Percentiles rank a stretch among this genome's conserved stretches.
Evolutionary conservation across 2,113 vertebrate species (phyloP).

Genomic region (Vulpes ferrilata): DNA sequence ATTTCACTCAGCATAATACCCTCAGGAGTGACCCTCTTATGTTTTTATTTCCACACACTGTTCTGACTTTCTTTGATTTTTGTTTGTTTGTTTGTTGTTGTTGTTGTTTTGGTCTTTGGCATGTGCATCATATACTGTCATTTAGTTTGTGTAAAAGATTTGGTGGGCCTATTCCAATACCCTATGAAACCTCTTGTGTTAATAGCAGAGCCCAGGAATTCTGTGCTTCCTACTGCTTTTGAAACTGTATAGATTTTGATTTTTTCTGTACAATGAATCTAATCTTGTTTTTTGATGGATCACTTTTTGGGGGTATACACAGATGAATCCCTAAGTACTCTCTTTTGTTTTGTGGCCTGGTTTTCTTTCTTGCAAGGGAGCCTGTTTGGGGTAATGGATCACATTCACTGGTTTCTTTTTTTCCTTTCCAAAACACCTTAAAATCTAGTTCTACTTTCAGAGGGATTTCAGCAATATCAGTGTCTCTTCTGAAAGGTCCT

Average conservation of each 20-base stretch:
- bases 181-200: slow-evolving; percentile 49
- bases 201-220: slow-evolving; percentile 55
- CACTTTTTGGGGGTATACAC: background rate
- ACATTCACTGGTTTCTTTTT: slow-evolving; percentile 47
- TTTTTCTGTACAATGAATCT: slow-evolving; percentile 51
- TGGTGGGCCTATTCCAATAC: slow-evolving; percentile 31
- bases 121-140: background rate
- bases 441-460: slow-evolving; percentile 58
- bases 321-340: background rate
- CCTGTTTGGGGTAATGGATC: slow-evolving; percentile 37
- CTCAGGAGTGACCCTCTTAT: background rate
- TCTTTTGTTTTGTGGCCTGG: slow-evolving; percentile 37
- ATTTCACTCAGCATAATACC: too few species aligned
- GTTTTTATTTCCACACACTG: slow-evolving; percentile 43
- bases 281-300: slow-evolving; percentile 27
- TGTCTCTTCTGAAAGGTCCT: slow-evolving; percentile 48
- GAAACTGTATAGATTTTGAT: slow-evolving; percentile 65
- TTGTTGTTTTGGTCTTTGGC: background rate
- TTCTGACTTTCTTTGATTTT: slow-evolving; percentile 51
- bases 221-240: slow-evolving; percentile 61
- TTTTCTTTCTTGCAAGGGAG: slow-evolving; percentile 31
- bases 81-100: background rate
- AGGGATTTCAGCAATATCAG: slow-evolving; percentile 43
- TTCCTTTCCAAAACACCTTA: slow-evolving; percentile 28
- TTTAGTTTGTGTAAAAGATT: slow-evolving; percentile 61